Percentiles rank a stretch among this genome's conserved stretches.
These are phyloP conservation scores for Spodoptera picta DNA, from an alignment of 2,888 invertebrate genomes.

Conservation along the genomic window DNA sequence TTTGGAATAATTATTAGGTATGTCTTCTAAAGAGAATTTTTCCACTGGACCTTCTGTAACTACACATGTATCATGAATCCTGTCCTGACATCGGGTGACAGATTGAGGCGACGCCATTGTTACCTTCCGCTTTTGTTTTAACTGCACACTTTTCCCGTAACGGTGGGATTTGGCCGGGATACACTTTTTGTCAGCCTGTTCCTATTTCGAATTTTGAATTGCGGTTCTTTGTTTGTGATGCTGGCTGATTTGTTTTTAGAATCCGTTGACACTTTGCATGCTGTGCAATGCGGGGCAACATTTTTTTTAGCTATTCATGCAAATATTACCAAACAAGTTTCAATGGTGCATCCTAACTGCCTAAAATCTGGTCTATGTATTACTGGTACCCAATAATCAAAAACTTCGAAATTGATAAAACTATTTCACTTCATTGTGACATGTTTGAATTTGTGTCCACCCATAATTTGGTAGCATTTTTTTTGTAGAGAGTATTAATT, in stretches of 20 bases:
- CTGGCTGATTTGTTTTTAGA: conserved; percentile 33
- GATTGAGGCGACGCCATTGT: conserved; percentile 69
- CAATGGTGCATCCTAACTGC: no score
- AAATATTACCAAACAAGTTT: no score
- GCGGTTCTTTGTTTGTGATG: conserved; percentile 27
- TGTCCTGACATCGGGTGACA: conserved; percentile 57
- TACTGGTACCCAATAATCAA: no score
- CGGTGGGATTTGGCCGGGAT: conserved; percentile 35
- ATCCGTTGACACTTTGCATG: neutral
- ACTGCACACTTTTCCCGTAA: conserved; percentile 62
- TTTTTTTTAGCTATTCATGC: no score
- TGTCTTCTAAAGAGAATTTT: neutral
- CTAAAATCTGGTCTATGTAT: no score
- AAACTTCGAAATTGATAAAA: no score
- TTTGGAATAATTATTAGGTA: no score
- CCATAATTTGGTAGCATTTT: no score
- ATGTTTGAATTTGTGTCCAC: no score
- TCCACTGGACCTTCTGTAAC: conserved; percentile 24
- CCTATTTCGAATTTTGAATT: conserved; percentile 43
- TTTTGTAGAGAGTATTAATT: no score
- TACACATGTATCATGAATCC: neutral
- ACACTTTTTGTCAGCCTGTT: conserved; percentile 39
- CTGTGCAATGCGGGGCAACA: no score
- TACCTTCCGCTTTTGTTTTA: conserved; percentile 63
- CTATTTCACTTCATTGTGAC: no score